phyloP scores from a whole-genome alignment of 2,797 vertebrate species.

The Selene dorsalis region DNA sequence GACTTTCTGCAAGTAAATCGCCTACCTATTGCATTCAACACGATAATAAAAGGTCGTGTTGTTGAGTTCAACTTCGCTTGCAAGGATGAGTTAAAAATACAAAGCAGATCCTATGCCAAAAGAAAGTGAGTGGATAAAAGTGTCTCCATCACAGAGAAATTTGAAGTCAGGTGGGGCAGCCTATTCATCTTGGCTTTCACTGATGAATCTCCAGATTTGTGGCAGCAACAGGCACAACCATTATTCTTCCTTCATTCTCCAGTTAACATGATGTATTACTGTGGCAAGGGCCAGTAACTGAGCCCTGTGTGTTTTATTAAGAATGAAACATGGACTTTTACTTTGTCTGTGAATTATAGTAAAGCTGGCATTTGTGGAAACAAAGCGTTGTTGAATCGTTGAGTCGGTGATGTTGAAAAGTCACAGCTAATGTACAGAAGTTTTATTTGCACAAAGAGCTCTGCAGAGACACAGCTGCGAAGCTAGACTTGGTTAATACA shows the following conservation, averaged over 20 bases:
- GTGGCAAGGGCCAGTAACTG: conserved; percentile 62
- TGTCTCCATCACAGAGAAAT: conserved; percentile 58
- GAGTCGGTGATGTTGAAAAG: not conserved
- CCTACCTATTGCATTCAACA: conserved; percentile 18
- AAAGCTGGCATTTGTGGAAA: conserved; percentile 38
- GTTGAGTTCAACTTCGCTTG: conserved; percentile 11
- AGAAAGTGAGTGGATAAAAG: conserved; percentile 45
- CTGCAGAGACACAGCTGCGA: not conserved
- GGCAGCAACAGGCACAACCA: conserved; percentile 71
- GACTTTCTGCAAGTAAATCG: conserved; percentile 16
- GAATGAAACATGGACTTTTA: conserved; percentile 56
- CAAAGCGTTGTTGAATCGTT: conserved; percentile 14
- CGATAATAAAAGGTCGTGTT: not conserved
- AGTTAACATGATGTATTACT: conserved; percentile 75
- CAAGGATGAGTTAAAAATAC: conserved; percentile 46
- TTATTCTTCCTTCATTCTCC: conserved; percentile 76
- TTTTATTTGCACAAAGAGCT: not conserved
- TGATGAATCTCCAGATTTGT: conserved; percentile 72
- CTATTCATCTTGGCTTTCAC: conserved; percentile 71
- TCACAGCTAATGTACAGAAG: not conserved
- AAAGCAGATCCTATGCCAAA: conserved; percentile 46
- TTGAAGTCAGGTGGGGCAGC: conserved; percentile 63
- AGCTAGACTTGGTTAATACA: not conserved
- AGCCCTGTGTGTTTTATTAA: conserved; percentile 67
- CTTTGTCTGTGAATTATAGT: conserved; percentile 43